phyloP scores from a whole-genome alignment of 2,888 invertebrate genomes.

The Acleris cristana region DNA sequence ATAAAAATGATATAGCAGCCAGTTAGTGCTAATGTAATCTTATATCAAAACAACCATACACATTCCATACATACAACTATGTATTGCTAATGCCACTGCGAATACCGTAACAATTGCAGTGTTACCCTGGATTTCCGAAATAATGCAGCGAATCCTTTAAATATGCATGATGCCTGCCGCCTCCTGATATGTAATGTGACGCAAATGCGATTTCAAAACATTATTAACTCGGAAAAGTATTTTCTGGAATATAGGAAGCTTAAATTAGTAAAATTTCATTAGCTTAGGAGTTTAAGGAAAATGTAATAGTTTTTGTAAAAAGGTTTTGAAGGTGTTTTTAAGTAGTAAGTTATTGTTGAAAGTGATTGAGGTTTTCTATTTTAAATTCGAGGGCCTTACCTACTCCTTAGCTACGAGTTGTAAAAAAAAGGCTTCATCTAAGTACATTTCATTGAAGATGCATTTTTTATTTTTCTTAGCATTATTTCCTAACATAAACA shows the following conservation, averaged over 20 bases:
- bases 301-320: neutral
- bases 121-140: constrained; percentile 47
- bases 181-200: constrained; percentile 52
- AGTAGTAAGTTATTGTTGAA: neutral
- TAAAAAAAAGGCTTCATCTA: too few relatives aligned
- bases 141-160: constrained; percentile 54
- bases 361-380: neutral
- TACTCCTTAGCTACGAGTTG: too few relatives aligned
- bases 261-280: constrained; percentile 7
- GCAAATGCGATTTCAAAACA: constrained; percentile 48
- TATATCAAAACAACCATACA: neutral
- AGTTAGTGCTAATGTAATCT: too few relatives aligned
- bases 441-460: too few relatives aligned
- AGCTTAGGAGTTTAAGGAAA: neutral
- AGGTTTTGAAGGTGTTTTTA: too few relatives aligned
- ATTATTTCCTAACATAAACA: too few relatives aligned
- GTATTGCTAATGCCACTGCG: neutral
- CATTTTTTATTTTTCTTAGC: too few relatives aligned
- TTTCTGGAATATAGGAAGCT: constrained; percentile 6
- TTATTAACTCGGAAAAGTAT: constrained; percentile 45
- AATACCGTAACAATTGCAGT: constrained; percentile 25
- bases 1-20: too few relatives aligned
- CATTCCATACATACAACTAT: neutral
- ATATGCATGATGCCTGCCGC: constrained; percentile 55
- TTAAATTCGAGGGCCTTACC: too few relatives aligned